Evolutionary conservation across 2,888 invertebrate species (phyloP).

Genomic region (Saturnia pavonia): DNA sequence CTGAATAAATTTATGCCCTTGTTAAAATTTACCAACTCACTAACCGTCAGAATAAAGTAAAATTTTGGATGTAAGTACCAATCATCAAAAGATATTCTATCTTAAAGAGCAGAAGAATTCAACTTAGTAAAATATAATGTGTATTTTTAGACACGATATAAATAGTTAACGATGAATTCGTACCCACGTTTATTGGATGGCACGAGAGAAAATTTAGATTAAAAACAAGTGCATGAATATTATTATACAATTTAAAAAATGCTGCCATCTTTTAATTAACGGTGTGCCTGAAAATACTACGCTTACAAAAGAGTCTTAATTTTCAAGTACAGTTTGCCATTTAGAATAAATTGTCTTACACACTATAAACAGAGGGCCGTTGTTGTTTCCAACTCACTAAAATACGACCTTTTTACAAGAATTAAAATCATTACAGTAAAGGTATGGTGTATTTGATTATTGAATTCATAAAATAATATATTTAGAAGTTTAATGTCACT

Average conservation of each 20-base stretch:
- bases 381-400: too few species aligned
- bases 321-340: neutral
- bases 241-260: neutral
- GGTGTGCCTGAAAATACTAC: neutral
- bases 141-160: neutral
- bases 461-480: neutral
- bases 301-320: neutral
- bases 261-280: neutral
- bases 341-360: neutral
- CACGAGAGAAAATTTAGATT: constrained; percentile 3
- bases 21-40: neutral
- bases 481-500: constrained; percentile 2
- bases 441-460: neutral
- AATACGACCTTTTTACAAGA: too few species aligned
- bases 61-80: neutral
- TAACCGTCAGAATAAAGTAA: neutral
- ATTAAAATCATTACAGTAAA: too few species aligned
- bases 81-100: neutral
- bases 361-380: neutral
- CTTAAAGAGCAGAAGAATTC: neutral
- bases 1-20: too few species aligned
- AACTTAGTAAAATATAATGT: neutral
- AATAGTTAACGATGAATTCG: neutral
- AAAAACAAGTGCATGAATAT: neutral
- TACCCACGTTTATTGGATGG: neutral